Base-by-base conservation (phyloP, 2,113 vertebrate species). In the Anarrhichthys ocellatus region DNA sequence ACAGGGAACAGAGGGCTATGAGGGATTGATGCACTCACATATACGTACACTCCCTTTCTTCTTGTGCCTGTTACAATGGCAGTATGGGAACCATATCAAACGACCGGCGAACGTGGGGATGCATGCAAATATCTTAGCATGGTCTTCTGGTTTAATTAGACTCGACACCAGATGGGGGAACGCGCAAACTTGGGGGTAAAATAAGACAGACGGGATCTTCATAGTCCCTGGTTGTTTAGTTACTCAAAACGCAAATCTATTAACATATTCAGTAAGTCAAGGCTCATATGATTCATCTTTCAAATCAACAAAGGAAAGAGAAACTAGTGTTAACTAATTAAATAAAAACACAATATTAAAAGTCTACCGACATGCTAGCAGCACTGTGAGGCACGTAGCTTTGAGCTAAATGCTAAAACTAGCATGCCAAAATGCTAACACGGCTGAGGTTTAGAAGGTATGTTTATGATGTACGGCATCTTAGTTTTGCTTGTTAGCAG, bases 1-100 rank as follows among this genome's bases (percentile, higher is more conserved):
- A 92, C 86, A 83, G 87, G 68, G 89, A 79, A 87, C 88, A 89
- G 84, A 84, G 64, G 84, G 76, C 77, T 70, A 40, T 65, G 87
- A 87, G 78, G 77, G 84, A 86, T 38, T 77, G 76, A 90, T 86
- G 80, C 70, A 62, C 71, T 67, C 69, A 5, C n/a, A 46, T 13
- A 36, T 81, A 42, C 62, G 63, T 34, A 50, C 84, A 34, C 18
- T 34, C 50, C 34, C 52, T 68, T 64, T 58, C 67, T 10, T 64
- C 78, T 74, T 18, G 24, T 64, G 73, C n/a, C 76, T 8, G 50
- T 70, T 87, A 68, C 58, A 40, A 13, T 48, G 76, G 59, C 56
- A 44, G 50, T 73, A 74, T 1, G 58, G 18, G 54, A 80, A 76
- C 40, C 59, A n/a, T 36, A 82, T 78, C 42, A 73, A 73, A 73